Conservation (phyloP, 2,797 vertebrate genomes). For the Malurus splendens region DNA sequence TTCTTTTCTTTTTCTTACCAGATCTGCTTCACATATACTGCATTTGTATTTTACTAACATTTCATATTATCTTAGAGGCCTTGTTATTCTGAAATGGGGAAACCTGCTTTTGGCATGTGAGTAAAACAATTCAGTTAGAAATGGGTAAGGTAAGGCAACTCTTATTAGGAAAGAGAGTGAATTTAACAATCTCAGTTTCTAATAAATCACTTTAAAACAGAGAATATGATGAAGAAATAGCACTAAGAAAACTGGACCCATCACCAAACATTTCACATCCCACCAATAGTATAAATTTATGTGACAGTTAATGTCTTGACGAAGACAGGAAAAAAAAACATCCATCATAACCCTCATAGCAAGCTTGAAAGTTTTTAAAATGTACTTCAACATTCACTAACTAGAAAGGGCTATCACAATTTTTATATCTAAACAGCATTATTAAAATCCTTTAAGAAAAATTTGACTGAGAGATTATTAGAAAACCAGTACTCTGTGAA, state of each 20-base stretch:
- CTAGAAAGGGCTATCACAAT: neutral
- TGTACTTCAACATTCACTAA: neutral
- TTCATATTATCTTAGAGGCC: neutral
- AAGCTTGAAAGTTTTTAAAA: neutral
- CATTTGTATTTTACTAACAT: neutral
- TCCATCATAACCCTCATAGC: neutral
- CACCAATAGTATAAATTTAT: neutral
- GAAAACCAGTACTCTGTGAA: neutral
- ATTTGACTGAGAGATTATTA: neutral
- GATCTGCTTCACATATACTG: neutral
- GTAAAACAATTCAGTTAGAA: neutral
- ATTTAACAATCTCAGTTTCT: neutral
- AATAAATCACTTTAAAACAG: neutral
- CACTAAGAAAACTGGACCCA: neutral
- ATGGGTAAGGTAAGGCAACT: neutral
- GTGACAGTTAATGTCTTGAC: neutral
- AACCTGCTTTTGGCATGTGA: neutral
- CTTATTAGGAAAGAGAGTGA: neutral
- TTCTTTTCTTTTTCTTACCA: neutral
- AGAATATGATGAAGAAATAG: neutral
- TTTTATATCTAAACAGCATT: neutral
- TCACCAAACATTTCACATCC: neutral
- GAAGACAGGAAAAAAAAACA: neutral
- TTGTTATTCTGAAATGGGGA: neutral
- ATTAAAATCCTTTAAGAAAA: neutral